These are phyloP conservation scores for Rhorus exstirpatorius DNA, from an alignment of 2,888 invertebrate species.

Conservation along the genomic window DNA sequence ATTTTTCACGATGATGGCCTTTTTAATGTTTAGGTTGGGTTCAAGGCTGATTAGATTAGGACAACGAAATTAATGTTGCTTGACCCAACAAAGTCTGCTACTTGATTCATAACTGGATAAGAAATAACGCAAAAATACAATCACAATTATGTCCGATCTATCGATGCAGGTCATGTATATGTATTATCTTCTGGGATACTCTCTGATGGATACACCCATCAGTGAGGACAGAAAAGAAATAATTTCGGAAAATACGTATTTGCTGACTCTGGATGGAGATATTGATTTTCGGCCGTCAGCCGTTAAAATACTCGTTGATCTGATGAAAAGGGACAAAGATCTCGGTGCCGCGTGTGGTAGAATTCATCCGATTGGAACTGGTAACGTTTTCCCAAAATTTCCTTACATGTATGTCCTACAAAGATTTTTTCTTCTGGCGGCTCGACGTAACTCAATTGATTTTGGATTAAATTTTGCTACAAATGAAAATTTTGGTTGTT, in stretches of 20 bases:
- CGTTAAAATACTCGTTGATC: constrained; percentile 92
- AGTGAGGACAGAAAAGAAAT: constrained; percentile 88
- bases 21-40: too few relatives aligned
- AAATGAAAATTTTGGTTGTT: too few relatives aligned
- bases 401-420: neutral
- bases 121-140: too few relatives aligned
- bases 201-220: constrained; percentile 90
- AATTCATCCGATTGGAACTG: constrained; percentile 94
- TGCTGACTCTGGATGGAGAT: constrained; percentile 95
- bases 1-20: neutral
- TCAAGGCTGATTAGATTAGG: too few relatives aligned
- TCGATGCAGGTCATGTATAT: constrained; percentile 93
- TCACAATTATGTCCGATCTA: too few relatives aligned
- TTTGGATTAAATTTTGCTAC: too few relatives aligned
- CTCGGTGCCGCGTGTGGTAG: constrained; percentile 96
- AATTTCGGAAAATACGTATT: constrained; percentile 93
- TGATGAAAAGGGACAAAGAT: constrained; percentile 93
- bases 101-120: too few relatives aligned
- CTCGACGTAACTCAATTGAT: too few relatives aligned
- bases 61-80: too few relatives aligned
- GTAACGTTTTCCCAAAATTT: constrained; percentile 77
- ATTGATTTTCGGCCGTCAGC: constrained; percentile 95
- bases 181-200: constrained; percentile 95
- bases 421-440: too few relatives aligned
- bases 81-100: too few relatives aligned